Evolutionary conservation across 2,888 invertebrate genomes (phyloP), one percentile per base, ranked within the genome.

Genomic region (Hemistola chrysoprasaria): DNA sequence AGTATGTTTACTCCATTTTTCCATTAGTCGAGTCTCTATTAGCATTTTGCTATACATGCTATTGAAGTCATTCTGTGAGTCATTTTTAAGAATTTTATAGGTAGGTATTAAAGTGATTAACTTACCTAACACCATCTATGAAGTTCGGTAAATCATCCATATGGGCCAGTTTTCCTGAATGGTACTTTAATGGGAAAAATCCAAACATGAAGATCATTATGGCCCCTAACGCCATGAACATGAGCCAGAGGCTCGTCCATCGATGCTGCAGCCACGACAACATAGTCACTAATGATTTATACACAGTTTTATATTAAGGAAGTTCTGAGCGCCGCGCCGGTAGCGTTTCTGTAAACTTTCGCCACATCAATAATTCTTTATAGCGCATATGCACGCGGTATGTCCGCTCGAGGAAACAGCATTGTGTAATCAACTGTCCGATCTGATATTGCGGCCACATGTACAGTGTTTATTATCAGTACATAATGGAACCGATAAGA

Each of bases 111-210:
- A 16, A 16, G 16, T 3, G 2, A 16, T 16, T 16, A 33, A 58
- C 72, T 70, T 72, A 92, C 92, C 89, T 90, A 56, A 90, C 67
- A 47, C 80, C 78, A 53, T 82, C 84, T 53, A 92, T 79, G 56
- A 79, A 83, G 43, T 87, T 78, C 3, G 92, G 92, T 22, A 92
- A 70, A 60, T 92, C 90, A 53, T 83, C 71, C 62, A 78, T 72
- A 43, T 82, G 84, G 0, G 91, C 81, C 35, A 89, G 59, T 47
- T 73, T 79, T 43, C 85, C 85, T 55, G 90, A 81, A 67, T 87
- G 82, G 56, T 90, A 88, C 59, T 89, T 90, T 40, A 91, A 58
- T 28, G 92, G 92, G 56, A 92, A 92, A 75, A 91, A 92, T 26
- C 92, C 92, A 71, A 89, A 90, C 40, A 92, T 69, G 68, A 92